phyloP scores from a whole-genome alignment of 2,797 vertebrate species.

The Cyclura pinguis region DNA sequence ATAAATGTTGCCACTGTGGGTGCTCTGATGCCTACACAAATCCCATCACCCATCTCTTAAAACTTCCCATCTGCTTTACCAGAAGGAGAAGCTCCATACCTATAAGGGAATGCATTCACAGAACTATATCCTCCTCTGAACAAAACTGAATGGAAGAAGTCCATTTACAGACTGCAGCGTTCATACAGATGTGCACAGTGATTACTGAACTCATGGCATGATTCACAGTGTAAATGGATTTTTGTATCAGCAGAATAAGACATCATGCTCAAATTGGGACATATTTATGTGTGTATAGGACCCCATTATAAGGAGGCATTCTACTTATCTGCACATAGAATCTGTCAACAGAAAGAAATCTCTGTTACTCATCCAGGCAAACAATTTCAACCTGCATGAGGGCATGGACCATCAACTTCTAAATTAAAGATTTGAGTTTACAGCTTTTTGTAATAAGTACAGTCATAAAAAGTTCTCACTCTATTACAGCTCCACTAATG shows the following conservation, averaged over 20 bases:
- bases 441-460: slow-evolving; percentile 3
- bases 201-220: background rate
- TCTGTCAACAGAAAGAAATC: background rate
- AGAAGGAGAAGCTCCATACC: background rate
- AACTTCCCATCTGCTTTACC: background rate
- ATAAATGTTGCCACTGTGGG: background rate
- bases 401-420: background rate
- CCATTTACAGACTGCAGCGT: background rate
- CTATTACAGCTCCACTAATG: background rate
- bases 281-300: background rate
- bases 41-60: background rate
- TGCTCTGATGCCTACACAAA: background rate
- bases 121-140: background rate
- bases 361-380: background rate
- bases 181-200: background rate
- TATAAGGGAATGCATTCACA: background rate
- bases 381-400: background rate
- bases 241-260: background rate
- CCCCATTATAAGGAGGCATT: background rate
- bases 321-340: background rate
- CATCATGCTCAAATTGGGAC: background rate
- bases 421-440: slow-evolving; percentile 19
- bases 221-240: background rate
- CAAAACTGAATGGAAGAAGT: background rate
- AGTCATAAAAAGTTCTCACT: slow-evolving; percentile 1